Conservation (phyloP, 2,797 vertebrate species). For the Propithecus deckenii region DNA sequence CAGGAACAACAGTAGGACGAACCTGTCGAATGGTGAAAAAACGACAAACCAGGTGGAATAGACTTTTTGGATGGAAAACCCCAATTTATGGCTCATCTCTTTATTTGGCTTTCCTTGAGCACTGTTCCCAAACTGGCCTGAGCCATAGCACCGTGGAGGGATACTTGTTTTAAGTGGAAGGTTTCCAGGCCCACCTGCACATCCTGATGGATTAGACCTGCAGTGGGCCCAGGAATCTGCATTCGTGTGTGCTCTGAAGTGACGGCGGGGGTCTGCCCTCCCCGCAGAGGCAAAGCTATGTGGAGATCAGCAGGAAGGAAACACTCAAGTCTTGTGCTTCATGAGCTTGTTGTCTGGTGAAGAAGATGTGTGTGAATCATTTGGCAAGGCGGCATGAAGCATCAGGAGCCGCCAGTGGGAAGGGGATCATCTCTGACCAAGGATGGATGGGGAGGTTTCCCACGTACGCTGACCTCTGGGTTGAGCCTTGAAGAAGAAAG, state of each 20-base stretch:
- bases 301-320: neutral
- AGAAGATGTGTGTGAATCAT: neutral
- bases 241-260: neutral
- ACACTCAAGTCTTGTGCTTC: neutral
- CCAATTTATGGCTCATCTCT: neutral
- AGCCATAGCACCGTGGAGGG: fast-evolving
- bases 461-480: neutral
- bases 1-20: neutral
- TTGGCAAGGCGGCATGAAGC: neutral
- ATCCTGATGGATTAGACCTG: neutral
- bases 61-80: neutral
- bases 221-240: neutral
- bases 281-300: neutral
- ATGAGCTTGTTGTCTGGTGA: neutral
- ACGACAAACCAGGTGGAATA: neutral
- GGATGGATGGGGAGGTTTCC: neutral
- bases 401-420: neutral
- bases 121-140: neutral
- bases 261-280: fast-evolving
- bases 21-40: neutral
- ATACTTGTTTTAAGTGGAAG: neutral
- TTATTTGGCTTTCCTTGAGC: neutral
- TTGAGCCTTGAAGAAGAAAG: neutral
- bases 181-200: neutral
- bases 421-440: neutral